Base-by-base conservation (phyloP, 2,113 vertebrate genomes). In the Agelaius tricolor region DNA sequence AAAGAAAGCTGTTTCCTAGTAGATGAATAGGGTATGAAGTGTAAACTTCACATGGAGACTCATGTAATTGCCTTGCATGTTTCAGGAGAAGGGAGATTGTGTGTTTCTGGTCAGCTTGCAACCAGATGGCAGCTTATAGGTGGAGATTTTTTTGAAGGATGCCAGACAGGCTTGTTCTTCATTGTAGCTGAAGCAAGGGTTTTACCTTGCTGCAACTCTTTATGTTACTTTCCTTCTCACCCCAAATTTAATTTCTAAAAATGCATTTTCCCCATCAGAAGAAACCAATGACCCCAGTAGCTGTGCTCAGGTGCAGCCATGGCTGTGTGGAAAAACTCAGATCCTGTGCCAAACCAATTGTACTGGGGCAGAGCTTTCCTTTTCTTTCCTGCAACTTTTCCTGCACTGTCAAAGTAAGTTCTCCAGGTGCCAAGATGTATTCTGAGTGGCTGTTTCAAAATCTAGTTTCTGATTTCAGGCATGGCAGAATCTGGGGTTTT, bases 1-100 rank as follows among this genome's bases (percentile, higher is more conserved):
- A 88, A 83, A 93, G 33, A 46, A 95, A 92, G 49, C 55, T 92
- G 41, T 67, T 91, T 88, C 35, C 91, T 87, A 28, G 54, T 82
- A 68, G 84, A 87, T 76, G 68, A 94, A 87, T 88, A 49, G 27
- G 27, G 20, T 86, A 75, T 84, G 88, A 96, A 93, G 72, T 93
- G 47, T 65, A 81, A 90, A 87, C 41, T 84, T 95, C 54, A 27
- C 9, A 13, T 11, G 0, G 6, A 84, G 41, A 18, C 47, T 84
- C 47, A 10, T 27, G 62, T 47, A 67, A 67, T 84, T 78, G 39
- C 67, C 30, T 85, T 71, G 30, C 24, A 5, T 80, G 12, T 90
- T 87, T 84, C 47, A 85, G 37, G 37, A 87, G 67, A 79, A 91
- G 22, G 22, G 35, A 43, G 16, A 35, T 10, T 59, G 33, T 44